These are phyloP conservation scores for Scophthalmus maximus DNA, from an alignment of 2,113 vertebrate species.

Conservation along the genomic window DNA sequence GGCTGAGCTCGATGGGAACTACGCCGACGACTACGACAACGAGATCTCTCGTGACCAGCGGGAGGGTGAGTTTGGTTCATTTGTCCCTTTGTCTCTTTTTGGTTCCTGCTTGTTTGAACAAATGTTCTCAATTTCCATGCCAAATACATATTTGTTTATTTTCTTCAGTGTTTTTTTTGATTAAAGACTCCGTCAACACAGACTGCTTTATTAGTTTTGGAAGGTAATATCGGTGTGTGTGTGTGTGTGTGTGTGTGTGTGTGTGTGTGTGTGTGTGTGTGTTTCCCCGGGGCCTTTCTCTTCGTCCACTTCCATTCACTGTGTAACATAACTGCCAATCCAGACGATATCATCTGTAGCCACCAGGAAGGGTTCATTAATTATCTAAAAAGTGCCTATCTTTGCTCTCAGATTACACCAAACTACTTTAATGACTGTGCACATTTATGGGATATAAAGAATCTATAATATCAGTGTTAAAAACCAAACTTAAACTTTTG, in stretches of 20 bases:
- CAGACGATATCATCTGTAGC: constrained; percentile 2
- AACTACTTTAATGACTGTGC: not conserved
- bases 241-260: no score
- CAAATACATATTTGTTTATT: not conserved
- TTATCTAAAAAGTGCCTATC: no score
- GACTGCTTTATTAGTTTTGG: not conserved
- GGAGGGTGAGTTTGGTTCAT: constrained; percentile 63
- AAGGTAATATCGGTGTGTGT: not conserved
- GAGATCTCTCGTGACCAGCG: constrained; percentile 66
- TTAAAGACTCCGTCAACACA: not conserved
- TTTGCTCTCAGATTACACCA: not conserved
- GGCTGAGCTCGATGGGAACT: constrained; percentile 50
- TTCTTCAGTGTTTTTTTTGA: not conserved
- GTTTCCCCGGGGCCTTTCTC: not conserved
- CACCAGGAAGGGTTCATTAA: not conserved
- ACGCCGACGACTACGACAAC: constrained; percentile 67
- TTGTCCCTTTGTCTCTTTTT: constrained; percentile 6
- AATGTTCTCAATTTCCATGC: not conserved
- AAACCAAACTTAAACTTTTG: not conserved
- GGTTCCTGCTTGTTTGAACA: constrained; percentile 23
- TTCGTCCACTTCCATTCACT: not conserved
- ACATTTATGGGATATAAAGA: no score
- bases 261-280: no score
- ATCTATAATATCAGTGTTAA: not conserved
- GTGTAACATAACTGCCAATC: not conserved